Evolutionary conservation across 2,888 invertebrate species (phyloP), one percentile per base, ranked within the genome.

Genomic region (Amiota minor): DNA sequence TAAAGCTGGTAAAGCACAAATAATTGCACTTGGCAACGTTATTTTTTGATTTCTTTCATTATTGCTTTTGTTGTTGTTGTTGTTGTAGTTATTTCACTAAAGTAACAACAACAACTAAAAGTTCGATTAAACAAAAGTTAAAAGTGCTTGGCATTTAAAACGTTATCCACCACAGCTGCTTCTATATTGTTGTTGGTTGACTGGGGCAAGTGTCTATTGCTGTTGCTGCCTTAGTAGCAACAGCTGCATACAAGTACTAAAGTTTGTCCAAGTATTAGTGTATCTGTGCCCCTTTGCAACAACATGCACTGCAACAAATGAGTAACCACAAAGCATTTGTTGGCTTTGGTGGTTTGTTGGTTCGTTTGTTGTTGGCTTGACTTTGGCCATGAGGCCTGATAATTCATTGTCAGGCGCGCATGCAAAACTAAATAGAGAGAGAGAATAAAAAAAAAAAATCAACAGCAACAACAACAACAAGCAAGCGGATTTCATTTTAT

Each of bases 161-260:
- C 50, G 61, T 61, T 59, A 59, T 16, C 35, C 45, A 56, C 70
- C 80, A 82, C 82, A 82, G 82, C 84, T 82, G 84, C 83, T 83
- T 84, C 79, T 81, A 83, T 84, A 80, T 81, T 76, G 72, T 78
- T 76, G 56, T 14, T 59, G n/a, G 76, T 77, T 75, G 35, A 35
- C 35, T 35, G 79, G 73, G 78, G 82, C 80, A 78, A 78, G 78
- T 76, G 78, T 76, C 76, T 47, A 46, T 16, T 35, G 56, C 55
- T 16, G 16, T 12, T 55, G 55, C 56, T 56, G 56, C 20, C 12
- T 59, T 18, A 18, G 59, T 12, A 59, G 18, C 56, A 12, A 35
- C 35, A 35, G 20, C 59, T 9, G 20, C 59, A 59, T 20, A n/a
- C 11, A 59, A 75, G 75, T 78, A 6, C 4, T 35, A 35, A 6